Evolutionary conservation across 2,113 vertebrate species (phyloP).

Genomic region (Chinchilla lanigera): DNA sequence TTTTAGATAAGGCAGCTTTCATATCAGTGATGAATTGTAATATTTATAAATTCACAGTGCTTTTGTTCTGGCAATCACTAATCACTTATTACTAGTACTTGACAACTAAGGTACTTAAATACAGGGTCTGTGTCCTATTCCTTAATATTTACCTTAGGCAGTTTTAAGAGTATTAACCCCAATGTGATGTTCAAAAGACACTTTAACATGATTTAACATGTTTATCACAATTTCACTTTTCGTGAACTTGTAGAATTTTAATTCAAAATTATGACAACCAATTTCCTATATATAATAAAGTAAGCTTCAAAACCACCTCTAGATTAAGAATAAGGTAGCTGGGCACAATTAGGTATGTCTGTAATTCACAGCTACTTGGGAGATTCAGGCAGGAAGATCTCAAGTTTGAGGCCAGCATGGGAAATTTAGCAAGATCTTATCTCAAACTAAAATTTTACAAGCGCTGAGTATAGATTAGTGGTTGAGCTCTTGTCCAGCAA

Average conservation of each 20-base stretch:
- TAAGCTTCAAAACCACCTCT: not conserved
- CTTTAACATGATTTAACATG: not conserved
- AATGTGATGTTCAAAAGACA: conserved; percentile 27
- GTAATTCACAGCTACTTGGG: not conserved
- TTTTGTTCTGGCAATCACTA: not conserved
- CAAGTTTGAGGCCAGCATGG: not conserved
- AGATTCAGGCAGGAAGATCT: not conserved
- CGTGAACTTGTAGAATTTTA: not conserved
- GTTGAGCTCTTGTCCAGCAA: not conserved
- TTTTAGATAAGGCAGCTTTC: not conserved
- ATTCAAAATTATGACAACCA: not conserved
- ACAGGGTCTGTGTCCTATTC: not conserved
- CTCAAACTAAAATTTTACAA: not conserved
- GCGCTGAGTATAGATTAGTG: not conserved
- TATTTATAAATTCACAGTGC: not conserved
- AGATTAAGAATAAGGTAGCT: not conserved
- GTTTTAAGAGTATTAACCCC: conserved; percentile 9
- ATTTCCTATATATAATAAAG: not conserved
- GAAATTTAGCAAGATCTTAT: not conserved
- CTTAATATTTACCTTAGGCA: not conserved
- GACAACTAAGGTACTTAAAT: not conserved
- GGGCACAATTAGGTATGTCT: not conserved
- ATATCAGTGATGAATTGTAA: not conserved
- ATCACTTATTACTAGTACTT: not conserved
- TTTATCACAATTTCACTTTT: not conserved